Conservation (phyloP, 1,140 invertebrate species). For the Neuroterus valhalla region DNA sequence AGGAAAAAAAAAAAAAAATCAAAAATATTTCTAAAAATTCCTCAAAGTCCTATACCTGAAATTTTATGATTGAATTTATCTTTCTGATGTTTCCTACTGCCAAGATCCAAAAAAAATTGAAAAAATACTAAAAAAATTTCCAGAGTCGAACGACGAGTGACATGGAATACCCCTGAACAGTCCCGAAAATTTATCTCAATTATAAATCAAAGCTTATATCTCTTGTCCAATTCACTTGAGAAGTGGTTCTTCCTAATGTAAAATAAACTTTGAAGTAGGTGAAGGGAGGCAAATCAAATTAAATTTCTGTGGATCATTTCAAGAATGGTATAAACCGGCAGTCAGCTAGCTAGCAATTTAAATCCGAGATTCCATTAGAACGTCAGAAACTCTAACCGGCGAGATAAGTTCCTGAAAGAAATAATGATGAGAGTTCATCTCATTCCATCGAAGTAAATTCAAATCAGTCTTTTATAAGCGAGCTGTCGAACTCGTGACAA, state of each 20-base stretch:
- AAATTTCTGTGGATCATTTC: conserved; percentile 21
- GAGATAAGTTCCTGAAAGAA: conserved; percentile 11
- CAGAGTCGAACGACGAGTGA: too few species aligned
- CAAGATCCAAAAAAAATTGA: too few species aligned
- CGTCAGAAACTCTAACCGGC: conserved; percentile 12
- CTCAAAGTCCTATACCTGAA: too few species aligned
- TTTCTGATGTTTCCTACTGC: too few species aligned
- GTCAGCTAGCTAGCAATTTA: conserved; percentile 11
- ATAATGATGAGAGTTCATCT: conserved; percentile 27
- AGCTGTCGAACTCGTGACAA: conserved; percentile 60
- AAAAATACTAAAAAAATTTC: too few species aligned
- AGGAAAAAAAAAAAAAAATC: too few species aligned
- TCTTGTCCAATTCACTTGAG: not conserved
- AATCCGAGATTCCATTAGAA: conserved; percentile 28
- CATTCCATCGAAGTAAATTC: conserved; percentile 5
- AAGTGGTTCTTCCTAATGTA: not conserved
- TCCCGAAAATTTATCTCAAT: too few species aligned
- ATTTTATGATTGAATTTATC: too few species aligned
- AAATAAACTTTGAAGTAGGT: not conserved
- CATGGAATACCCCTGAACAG: too few species aligned
- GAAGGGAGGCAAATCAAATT: conserved; percentile 11
- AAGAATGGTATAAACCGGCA: conserved; percentile 21
- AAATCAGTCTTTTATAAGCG: conserved; percentile 51
- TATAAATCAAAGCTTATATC: too few species aligned
- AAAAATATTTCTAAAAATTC: too few species aligned